Base-by-base conservation (phyloP, 2,113 vertebrate species). In the Pedionomus torquatus region DNA sequence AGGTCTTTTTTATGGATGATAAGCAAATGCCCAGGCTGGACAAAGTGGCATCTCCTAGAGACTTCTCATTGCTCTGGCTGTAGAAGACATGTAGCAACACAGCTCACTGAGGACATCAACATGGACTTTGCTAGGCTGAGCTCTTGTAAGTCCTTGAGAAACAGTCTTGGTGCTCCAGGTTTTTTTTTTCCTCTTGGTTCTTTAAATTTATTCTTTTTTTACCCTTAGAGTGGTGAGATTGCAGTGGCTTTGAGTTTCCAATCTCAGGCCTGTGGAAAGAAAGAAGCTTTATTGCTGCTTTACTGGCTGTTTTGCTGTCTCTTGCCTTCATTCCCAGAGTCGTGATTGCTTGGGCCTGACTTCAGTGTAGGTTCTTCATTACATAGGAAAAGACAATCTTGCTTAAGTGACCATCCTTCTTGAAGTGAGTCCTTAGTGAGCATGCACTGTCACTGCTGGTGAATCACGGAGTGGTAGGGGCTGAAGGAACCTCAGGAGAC, bases 361-460 rank as follows among this genome's bases (percentile, higher is more conserved):
- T 77, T 86, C 16, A 46, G 6, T 17, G 9, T 49, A 54, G 9
- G 20, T 8, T 76, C 26, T 65, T 89, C 17, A 4, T 80, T 69
- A 11, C 17, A 10, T 44, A 30, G 5, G 30, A 71, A 43, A 43
- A 85, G 28, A 55, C 54, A 13, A 23, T 55, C 20, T 71, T 68
- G 46, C 54, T 79, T 88, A 60, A 80, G 15, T 51, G 39, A 24
- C 23, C 4, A 5, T 39, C 35, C 5, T 58, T 37, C 43, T 48
- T 39, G 57, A 75, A 46, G 30, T 46, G 58, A 60, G 35, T 79
- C 61, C 18, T 57, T 79, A 63, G 19, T 24, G 68, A 58, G 25
- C 17, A 51, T 0, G 0, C 11, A 4, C 3, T 5, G 3, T 80
- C 37, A 5, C 25, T 83, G 3, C 51, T 15, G 12, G 43, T 41